Evolutionary conservation across 1,140 invertebrate genomes (phyloP).

Genomic region (Aleiodes sp.): DNA sequence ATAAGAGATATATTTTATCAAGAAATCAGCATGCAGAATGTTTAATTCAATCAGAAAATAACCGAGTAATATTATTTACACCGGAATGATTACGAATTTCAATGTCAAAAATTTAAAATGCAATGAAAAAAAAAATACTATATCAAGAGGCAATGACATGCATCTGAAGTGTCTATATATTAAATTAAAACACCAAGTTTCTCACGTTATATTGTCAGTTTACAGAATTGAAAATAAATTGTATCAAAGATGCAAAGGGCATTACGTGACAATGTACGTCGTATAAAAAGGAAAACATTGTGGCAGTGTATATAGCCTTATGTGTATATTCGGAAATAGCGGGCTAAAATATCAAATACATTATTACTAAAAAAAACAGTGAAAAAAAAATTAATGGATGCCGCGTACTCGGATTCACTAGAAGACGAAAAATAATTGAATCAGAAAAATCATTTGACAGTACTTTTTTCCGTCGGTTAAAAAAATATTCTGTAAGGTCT

Average conservation of each 20-base stretch:
- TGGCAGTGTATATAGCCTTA: constrained; percentile 11
- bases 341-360: background rate
- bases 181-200: background rate
- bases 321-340: background rate
- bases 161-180: background rate
- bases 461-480: no score
- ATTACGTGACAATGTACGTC: background rate
- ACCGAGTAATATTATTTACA: background rate
- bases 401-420: background rate
- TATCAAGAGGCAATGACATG: background rate
- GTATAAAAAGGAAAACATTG: constrained; percentile 5
- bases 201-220: background rate
- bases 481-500: constrained; percentile 15
- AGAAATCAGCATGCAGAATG: constrained; percentile 1
- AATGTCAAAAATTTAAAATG: background rate
- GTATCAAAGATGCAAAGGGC: constrained; percentile 3
- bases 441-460: constrained; percentile 19
- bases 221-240: background rate
- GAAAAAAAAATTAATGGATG: no score
- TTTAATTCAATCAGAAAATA: constrained; percentile 6
- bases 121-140: background rate
- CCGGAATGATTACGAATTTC: background rate
- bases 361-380: constrained; percentile 1
- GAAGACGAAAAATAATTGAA: constrained; percentile 1
- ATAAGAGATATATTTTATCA: constrained; percentile 10